Evolutionary conservation across 1,140 invertebrate species (phyloP).

Genomic region (Pogonomyrmex californicus): DNA sequence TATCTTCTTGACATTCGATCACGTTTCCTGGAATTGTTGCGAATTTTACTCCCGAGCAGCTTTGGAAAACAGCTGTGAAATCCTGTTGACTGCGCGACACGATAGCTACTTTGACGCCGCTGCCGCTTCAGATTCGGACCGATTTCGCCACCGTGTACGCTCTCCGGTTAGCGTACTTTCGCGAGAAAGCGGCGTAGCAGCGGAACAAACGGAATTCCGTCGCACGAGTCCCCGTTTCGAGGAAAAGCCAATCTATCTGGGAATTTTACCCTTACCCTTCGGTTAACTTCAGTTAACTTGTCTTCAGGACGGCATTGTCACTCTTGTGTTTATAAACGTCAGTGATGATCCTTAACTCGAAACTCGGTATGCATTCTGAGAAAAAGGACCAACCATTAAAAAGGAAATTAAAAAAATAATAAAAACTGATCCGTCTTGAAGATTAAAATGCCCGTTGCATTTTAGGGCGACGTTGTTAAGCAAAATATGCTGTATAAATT

Average conservation of each 20-base stretch:
- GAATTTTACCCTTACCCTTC: background rate
- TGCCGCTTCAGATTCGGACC: conserved; percentile 7
- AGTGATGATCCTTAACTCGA: background rate
- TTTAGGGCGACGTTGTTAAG: no score
- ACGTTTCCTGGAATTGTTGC: no score
- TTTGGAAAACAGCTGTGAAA: background rate
- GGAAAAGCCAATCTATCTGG: conserved; percentile 28
- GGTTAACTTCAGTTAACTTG: no score
- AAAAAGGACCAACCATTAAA: background rate
- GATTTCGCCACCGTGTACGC: conserved; percentile 41
- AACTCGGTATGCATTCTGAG: background rate
- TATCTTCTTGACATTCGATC: no score
- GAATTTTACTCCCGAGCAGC: background rate
- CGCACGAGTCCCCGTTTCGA: conserved; percentile 26
- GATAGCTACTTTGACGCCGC: background rate
- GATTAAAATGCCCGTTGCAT: no score
- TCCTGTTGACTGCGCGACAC: background rate
- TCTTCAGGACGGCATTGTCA: background rate
- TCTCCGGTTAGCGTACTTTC: conserved; percentile 52
- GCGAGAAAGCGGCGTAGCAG: conserved; percentile 54
- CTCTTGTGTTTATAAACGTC: background rate
- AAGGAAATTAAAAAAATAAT: no score
- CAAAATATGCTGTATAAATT: no score
- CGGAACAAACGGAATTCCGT: conserved; percentile 33
- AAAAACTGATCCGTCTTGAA: no score